Base-by-base conservation (phyloP, 2,888 invertebrate species). In the Cheilosia grossa region DNA sequence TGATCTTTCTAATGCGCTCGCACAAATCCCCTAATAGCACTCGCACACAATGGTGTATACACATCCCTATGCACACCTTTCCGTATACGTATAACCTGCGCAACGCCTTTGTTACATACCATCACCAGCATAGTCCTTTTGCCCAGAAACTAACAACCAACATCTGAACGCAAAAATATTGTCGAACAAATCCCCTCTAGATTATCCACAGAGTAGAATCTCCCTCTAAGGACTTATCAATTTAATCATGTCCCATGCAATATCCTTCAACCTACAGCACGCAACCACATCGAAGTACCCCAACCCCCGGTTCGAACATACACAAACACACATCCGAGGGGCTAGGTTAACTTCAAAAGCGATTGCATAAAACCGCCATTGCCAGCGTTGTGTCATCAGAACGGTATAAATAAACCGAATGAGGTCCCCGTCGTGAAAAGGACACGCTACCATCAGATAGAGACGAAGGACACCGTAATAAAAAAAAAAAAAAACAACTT, bases 161-260 rank as follows among this genome's bases (percentile, higher is more conserved):
- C 30, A 42, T 15, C 19, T 53, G 21, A 27, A 56, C 63, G 58
- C 27, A 72, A 80, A 37, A 67, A 73, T 78, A 73, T 72, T 67
- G 19, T 67, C 67, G 53, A 85, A 61, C 61, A 72, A 81, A 81
- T 81, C 72, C 77, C n/a, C 74, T 47, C 42, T 66, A 63, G 85
- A 85, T 81, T 81, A 85, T 81, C 80, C 37, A 56, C 70, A 53
- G 21, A 51, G 42, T 74, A 61, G 66, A 74, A 58, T 33, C 72
- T 44, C 67, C 70, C 75, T 66, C 72, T 27, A 21, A 81, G 81
- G 81, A 66, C 81, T 85, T 85, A 85, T 85, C 81, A 85, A 85
- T 85, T 81, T 85, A 81, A 85, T 85, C 85, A 85, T 85, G 85
- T 72, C 72, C 75, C 70, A 75, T 74, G 66, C 75, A 83, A 70